Evolutionary conservation across 2,888 invertebrate genomes (phyloP), one percentile per base, ranked within the genome.

Genomic region (Diarsia dahlii): DNA sequence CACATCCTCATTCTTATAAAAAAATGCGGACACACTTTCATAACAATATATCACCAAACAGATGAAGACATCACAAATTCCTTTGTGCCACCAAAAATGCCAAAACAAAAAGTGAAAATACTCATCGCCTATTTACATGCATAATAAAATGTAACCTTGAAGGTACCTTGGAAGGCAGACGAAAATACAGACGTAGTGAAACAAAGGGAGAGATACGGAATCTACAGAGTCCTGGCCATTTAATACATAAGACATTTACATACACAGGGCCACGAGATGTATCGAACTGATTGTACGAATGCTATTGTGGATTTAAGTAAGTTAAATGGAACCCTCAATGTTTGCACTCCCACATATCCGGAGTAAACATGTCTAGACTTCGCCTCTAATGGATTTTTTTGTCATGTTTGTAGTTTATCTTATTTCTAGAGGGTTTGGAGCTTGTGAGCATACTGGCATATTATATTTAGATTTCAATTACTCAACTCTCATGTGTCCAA

Each of bases 201-300:
- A 92, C 93, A 92, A 94, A 92, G 92, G 86, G 84, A 46, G 72
- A 82, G 93, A 94, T 94, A 92, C 89, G 88, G 86, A 87, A 95
- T 93, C 95, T 90, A 87, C 89, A 84, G 81, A 84, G 79, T 84
- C 78, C 84, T 85, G 88, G 85, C 86, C 90, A 91, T 92, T 93
- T 93, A 92, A 94, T 93, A 94, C 93, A 92, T 91, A 92, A 91
- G 89, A 86, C 90, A 94, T 95, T 95, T 93, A 93, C 93, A 95
- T 94, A 93, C 88, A 84, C 84, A 76, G 74, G 90, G 90, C 91
- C 91, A 89, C 76, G 89, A 93, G 95, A 95, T 95, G 91, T 90
- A 92, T 92, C 91, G 90, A 83, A 83, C 82, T 87, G 95, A 95
- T 86, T 95, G 94, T 73, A 80, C 62, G 84, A 82, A 68, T 88